Conservation (phyloP, 2,888 invertebrate species). For the Lepetodrilus schrolli region DNA sequence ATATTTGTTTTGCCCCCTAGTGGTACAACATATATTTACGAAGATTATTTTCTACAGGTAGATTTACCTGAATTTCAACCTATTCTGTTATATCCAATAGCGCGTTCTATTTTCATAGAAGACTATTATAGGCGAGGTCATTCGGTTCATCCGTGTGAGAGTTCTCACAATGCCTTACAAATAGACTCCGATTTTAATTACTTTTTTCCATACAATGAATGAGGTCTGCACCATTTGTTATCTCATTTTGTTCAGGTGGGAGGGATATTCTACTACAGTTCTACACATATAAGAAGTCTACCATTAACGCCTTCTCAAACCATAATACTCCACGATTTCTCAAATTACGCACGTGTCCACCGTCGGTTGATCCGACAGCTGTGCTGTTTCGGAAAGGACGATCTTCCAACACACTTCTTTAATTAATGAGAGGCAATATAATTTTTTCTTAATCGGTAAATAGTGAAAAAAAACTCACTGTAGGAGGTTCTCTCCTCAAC, state of each 20-base stretch:
- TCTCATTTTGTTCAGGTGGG: neutral
- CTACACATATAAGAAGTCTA: neutral
- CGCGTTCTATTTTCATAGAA: no score
- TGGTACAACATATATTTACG: no score
- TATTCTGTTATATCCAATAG: no score
- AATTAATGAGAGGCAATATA: neutral
- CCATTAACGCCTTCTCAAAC: neutral
- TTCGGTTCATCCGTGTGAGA: neutral
- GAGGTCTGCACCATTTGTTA: slow-evolving; percentile 3
- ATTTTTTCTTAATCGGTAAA: neutral
- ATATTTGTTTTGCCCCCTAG: no score
- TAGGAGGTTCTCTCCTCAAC: neutral
- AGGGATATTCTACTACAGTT: neutral
- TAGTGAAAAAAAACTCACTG: slow-evolving; percentile 22
- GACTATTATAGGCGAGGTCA: neutral
- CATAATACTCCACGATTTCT: neutral
- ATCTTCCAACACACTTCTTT: slow-evolving; percentile 11
- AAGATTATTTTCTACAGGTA: no score
- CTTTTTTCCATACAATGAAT: neutral
- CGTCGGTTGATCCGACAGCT: neutral
- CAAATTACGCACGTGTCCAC: no score
- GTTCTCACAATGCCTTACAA: neutral
- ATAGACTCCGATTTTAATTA: slow-evolving; percentile 11
- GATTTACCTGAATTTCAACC: no score
- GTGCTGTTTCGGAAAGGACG: neutral